phyloP scores from a whole-genome alignment of 2,888 invertebrate genomes.

The Ennomos fuscantarius region DNA sequence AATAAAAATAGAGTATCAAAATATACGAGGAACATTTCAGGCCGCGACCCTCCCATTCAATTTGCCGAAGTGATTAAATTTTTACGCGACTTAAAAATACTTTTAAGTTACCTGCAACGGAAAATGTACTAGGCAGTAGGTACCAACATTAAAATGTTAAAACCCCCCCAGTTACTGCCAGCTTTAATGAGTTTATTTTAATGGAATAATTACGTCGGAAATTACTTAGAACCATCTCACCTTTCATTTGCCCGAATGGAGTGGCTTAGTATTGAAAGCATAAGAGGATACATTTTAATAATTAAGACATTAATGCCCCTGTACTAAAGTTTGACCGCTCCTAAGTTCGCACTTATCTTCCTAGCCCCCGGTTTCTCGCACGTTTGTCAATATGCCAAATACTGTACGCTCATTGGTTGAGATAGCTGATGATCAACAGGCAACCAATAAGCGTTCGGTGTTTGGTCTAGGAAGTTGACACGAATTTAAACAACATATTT shows the following conservation, averaged over 20 bases:
- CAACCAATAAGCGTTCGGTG: no score
- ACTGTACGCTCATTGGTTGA: no score
- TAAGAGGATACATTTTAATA: slow-evolving; percentile 17
- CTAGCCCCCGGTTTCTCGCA: no score
- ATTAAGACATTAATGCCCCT: slow-evolving; percentile 5
- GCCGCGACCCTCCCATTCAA: slow-evolving; percentile 52
- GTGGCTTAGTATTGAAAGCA: slow-evolving; percentile 25
- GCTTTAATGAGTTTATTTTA: slow-evolving; percentile 65
- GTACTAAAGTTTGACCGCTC: no score
- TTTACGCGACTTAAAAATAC: slow-evolving; percentile 68
- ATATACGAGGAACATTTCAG: slow-evolving; percentile 27
- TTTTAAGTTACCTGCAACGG: slow-evolving; percentile 45
- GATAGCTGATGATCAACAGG: no score
- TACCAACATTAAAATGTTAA: slow-evolving; percentile 55
- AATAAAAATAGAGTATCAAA: slow-evolving; percentile 27
- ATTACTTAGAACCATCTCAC: slow-evolving; percentile 54
- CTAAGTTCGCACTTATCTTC: no score
- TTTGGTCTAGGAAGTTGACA: no score
- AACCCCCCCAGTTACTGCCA: slow-evolving; percentile 47
- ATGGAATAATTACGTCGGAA: slow-evolving; percentile 67
- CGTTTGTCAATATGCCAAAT: no score
- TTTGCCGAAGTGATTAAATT: slow-evolving; percentile 63
- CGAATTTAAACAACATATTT: no score
- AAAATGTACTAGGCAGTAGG: slow-evolving; percentile 37
- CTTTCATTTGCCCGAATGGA: slow-evolving; percentile 28